These are phyloP conservation scores for Stigmatopora argus DNA, from an alignment of 2,113 vertebrate species.

Conservation along the genomic window DNA sequence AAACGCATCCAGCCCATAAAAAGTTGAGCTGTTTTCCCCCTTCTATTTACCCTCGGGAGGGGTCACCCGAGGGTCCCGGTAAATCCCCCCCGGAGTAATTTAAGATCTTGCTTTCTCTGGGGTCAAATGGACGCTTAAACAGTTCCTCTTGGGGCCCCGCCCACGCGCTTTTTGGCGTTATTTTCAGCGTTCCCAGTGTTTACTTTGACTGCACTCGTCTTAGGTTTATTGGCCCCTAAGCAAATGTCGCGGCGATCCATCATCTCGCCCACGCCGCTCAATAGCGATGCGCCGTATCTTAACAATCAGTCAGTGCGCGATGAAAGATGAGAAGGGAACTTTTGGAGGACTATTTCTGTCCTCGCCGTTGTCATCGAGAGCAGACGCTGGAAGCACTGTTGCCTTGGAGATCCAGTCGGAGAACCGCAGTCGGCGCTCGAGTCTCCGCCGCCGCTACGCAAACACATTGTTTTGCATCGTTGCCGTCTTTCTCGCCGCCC, in stretches of 20 bases:
- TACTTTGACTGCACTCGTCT: slow-evolving; percentile 49
- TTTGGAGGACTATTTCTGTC: slow-evolving; percentile 1
- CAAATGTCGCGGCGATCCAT: slow-evolving; percentile 17
- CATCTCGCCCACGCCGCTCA: slow-evolving; percentile 20
- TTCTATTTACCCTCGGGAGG: slow-evolving; percentile 4
- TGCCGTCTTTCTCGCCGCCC: too few relatives aligned
- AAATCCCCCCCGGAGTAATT: neutral
- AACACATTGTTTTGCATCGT: too few relatives aligned
- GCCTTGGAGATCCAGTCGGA: slow-evolving; percentile 42
- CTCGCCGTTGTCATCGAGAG: slow-evolving; percentile 11
- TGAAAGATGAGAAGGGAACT: slow-evolving; percentile 16
- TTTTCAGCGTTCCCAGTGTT: slow-evolving; percentile 56
- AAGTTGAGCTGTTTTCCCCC: slow-evolving; percentile 38
- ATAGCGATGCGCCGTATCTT: slow-evolving; percentile 1
- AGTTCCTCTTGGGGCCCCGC: slow-evolving; percentile 54
- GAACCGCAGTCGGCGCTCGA: too few relatives aligned
- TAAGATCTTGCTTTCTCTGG: slow-evolving; percentile 24
- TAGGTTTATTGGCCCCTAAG: slow-evolving; percentile 46
- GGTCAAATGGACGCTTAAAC: slow-evolving; percentile 55
- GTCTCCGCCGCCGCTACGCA: too few relatives aligned
- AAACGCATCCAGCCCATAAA: slow-evolving; percentile 36
- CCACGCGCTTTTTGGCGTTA: slow-evolving; percentile 54
- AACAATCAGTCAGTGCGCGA: slow-evolving; percentile 8
- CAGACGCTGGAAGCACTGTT: slow-evolving; percentile 28
- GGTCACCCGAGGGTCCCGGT: slow-evolving; percentile 21